Conservation (phyloP, 2,888 invertebrate genomes). For the Laothoe populi region DNA sequence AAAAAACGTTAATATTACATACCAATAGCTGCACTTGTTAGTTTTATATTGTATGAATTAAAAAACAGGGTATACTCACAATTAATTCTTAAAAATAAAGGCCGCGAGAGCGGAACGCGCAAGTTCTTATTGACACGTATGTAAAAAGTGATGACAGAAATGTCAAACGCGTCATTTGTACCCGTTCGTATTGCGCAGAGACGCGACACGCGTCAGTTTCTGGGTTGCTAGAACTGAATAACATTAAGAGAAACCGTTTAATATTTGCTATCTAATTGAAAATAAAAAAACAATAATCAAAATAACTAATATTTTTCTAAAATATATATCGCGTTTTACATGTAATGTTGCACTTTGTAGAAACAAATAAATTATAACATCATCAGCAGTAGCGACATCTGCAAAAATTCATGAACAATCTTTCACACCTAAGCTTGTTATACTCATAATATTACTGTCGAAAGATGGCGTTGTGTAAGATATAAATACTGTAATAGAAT, state of each 20-base stretch:
- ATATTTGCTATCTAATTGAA: background rate
- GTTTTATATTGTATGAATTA: background rate
- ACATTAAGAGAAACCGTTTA: background rate
- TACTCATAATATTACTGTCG: no score
- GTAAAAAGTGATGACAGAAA: constrained; percentile 71
- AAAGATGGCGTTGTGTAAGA: background rate
- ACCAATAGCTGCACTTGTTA: background rate
- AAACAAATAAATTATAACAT: no score
- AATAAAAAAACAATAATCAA: background rate
- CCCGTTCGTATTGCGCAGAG: constrained; percentile 44
- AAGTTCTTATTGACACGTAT: constrained; percentile 80
- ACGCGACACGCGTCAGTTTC: constrained; percentile 56
- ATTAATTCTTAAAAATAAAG: constrained; percentile 77
- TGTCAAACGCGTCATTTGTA: constrained; percentile 63
- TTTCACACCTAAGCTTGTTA: no score
- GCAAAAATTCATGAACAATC: no score
- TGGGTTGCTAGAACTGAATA: constrained; percentile 44
- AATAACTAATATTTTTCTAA: background rate
- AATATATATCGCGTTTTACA: no score
- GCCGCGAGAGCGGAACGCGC: constrained; percentile 74
- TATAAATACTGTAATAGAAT: background rate
- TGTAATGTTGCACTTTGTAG: no score
- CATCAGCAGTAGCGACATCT: background rate
- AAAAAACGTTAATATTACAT: background rate
- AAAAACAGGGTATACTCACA: constrained; percentile 67